Percentiles rank a stretch among this genome's conserved stretches.
These are phyloP conservation scores for Drosophila mimica DNA, from an alignment of 2,888 invertebrate genomes.

Conservation along the genomic window DNA sequence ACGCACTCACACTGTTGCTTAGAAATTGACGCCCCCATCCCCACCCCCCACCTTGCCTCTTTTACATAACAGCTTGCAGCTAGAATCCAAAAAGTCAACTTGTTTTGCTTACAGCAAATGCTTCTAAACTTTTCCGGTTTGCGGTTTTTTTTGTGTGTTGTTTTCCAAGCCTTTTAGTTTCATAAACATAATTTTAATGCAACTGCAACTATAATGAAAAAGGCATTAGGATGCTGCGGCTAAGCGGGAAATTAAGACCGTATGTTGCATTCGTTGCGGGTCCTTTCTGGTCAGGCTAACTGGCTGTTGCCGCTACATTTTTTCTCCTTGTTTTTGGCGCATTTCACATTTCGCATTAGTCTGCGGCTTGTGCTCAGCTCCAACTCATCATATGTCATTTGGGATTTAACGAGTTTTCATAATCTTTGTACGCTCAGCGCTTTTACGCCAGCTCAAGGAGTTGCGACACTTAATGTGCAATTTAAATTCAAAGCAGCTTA, in stretches of 20 bases:
- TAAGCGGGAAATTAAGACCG: slow-evolving; percentile 61
- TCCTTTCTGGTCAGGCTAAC: not conserved
- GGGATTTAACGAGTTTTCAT: slow-evolving; percentile 68
- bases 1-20: not conserved
- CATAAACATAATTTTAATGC: slow-evolving; percentile 54
- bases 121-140: slow-evolving; percentile 47
- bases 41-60: no score
- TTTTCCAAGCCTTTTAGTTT: slow-evolving; percentile 49
- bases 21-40: not conserved
- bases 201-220: slow-evolving; percentile 18
- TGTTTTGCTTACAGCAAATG: slow-evolving; percentile 38
- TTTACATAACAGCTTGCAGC: slow-evolving; percentile 7
- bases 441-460: slow-evolving; percentile 67
- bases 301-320: slow-evolving; percentile 4
- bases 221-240: slow-evolving; percentile 40
- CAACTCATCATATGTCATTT: slow-evolving; percentile 62
- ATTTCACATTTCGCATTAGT: slow-evolving; percentile 60
- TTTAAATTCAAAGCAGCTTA: slow-evolving; percentile 80
- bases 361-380: slow-evolving; percentile 60
- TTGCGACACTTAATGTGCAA: slow-evolving; percentile 70
- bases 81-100: slow-evolving; percentile 48
- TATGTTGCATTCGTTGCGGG: slow-evolving; percentile 53
- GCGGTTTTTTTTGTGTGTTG: slow-evolving; percentile 20
- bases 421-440: slow-evolving; percentile 69
- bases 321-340: slow-evolving; percentile 1